phyloP scores from a whole-genome alignment of 2,888 invertebrate genomes.

The Hirtodrosophila histrioides region DNA sequence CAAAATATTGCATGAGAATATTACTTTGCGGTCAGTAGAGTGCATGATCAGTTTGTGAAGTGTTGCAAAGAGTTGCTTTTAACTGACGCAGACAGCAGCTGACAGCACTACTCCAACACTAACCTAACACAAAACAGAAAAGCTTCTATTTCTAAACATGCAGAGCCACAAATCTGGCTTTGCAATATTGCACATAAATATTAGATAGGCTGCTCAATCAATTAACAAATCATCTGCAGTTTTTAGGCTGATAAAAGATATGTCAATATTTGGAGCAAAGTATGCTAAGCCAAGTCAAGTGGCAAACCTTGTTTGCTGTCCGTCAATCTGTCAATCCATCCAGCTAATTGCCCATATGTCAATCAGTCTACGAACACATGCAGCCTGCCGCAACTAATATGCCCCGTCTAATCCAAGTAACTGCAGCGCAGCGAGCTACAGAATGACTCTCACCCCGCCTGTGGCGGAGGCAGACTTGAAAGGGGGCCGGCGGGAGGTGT shows the following conservation, averaged over 20 bases:
- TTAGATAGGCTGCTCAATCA: too few species aligned
- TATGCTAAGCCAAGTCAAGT: conserved; percentile 3
- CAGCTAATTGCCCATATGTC: conserved; percentile 47
- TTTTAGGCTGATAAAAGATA: too few species aligned
- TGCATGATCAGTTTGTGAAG: too few species aligned
- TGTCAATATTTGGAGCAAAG: background rate
- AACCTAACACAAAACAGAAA: too few species aligned
- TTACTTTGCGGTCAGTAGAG: too few species aligned
- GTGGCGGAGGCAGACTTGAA: background rate
- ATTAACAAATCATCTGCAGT: too few species aligned
- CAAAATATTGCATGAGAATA: too few species aligned
- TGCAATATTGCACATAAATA: background rate
- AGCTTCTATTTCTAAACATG: too few species aligned
- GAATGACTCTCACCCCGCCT: background rate
- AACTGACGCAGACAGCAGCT: too few species aligned
- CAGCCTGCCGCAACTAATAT: conserved; percentile 42
- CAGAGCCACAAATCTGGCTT: background rate
- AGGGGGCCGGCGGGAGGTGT: conserved; percentile 13
- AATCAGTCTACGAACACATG: conserved; percentile 27
- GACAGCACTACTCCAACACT: too few species aligned
- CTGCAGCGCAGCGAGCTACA: conserved; percentile 16
- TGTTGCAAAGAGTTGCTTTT: too few species aligned
- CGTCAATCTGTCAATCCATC: conserved; percentile 44
- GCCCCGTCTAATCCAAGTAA: conserved; percentile 19
- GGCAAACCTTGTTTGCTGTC: conserved; percentile 44